phyloP scores from a whole-genome alignment of 2,797 vertebrate species.

The Borostomias antarcticus region DNA sequence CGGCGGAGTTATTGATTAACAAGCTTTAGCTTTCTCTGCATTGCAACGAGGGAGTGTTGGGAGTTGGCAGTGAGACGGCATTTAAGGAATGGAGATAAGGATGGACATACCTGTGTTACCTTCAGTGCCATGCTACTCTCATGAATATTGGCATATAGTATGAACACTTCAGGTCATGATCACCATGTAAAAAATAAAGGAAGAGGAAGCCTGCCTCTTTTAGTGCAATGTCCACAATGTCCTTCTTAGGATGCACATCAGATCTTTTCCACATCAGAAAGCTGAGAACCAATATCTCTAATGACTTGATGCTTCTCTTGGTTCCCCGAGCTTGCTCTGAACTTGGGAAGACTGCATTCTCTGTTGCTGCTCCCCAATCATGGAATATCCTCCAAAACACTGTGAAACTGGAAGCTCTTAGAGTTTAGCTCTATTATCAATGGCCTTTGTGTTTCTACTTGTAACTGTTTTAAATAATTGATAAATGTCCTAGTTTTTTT shows the following conservation, averaged over 20 bases:
- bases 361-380: too few species aligned
- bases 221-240: conserved; percentile 16
- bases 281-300: conserved; percentile 21
- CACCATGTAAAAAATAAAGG: neutral
- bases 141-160: neutral
- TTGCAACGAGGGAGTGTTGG: conserved; percentile 22
- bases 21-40: conserved; percentile 8
- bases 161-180: neutral
- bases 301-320: too few species aligned
- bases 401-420: too few species aligned
- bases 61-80: conserved; percentile 58
- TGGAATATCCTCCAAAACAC: too few species aligned
- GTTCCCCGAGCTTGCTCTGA: too few species aligned
- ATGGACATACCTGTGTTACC: conserved; percentile 22
- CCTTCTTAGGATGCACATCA: neutral
- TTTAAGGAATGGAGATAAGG: conserved; percentile 51
- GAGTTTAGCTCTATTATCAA: too few species aligned
- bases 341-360: too few species aligned
- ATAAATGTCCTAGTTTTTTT: too few species aligned
- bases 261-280: conserved; percentile 32
- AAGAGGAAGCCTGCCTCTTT: conserved; percentile 21
- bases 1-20: conserved; percentile 28
- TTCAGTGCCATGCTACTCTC: neutral
- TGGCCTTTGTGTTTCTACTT: too few species aligned
- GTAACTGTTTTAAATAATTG: too few species aligned